These are phyloP conservation scores for Mycogona germanica DNA, from an alignment of 2,888 invertebrate genomes.

Conservation along the genomic window DNA sequence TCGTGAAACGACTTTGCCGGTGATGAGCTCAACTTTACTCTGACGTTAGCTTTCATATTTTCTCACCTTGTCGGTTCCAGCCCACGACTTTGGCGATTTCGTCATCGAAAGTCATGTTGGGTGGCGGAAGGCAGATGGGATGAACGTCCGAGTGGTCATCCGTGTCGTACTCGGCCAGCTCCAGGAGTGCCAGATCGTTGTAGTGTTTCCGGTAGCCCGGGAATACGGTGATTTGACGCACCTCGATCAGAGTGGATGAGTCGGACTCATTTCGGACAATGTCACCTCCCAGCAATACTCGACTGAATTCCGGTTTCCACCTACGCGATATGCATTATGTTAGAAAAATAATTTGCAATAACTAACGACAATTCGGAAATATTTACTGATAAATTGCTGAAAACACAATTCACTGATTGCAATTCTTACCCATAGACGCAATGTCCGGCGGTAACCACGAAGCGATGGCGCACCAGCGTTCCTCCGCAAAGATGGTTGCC, in stretches of 20 bases:
- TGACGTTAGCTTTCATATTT: too few species aligned
- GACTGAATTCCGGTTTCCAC: background rate
- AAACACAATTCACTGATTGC: background rate
- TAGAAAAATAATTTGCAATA: background rate
- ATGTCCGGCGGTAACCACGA: constrained; percentile 8
- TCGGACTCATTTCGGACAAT: background rate
- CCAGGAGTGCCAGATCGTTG: constrained; percentile 1
- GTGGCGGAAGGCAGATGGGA: constrained; percentile 6
- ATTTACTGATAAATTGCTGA: too few species aligned
- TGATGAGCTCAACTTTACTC: too few species aligned
- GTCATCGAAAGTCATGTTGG: background rate
- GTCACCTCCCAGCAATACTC: background rate
- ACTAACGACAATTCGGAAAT: too few species aligned
- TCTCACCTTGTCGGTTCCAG: constrained; percentile 6
- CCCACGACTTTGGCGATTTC: constrained; percentile 4
- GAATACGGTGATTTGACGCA: constrained; percentile 4
- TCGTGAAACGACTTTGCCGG: too few species aligned
- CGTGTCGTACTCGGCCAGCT: background rate
- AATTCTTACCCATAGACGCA: constrained; percentile 6
- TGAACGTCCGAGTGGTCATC: background rate
- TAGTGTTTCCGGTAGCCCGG: constrained; percentile 9
- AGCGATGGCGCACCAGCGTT: background rate
- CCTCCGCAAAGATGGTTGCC: constrained; percentile 7
- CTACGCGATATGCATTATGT: too few species aligned
- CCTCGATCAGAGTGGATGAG: background rate